Base-by-base conservation (phyloP, 2,113 vertebrate species). In the Dermatemys mawii region DNA sequence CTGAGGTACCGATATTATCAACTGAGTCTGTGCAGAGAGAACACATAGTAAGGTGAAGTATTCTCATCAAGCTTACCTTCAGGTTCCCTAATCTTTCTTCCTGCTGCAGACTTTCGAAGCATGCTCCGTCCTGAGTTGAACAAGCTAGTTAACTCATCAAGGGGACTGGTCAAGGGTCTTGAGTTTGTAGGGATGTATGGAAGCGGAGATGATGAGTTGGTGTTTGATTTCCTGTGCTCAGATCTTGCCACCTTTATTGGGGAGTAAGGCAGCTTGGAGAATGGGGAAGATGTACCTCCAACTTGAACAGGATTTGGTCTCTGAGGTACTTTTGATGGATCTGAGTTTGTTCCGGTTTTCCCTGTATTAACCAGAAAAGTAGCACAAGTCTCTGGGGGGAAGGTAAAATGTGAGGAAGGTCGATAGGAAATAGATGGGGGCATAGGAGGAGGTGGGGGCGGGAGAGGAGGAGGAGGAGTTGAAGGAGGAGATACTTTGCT, bases 111-210 rank as follows among this genome's bases (percentile, higher is more conserved):
- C 96, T 98, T 99, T 84, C 99, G 98, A 41, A 99, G 98, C 83
- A 99, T 97, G 55, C 98, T 99, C 94, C 99, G 98, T 50, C 99
- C 99, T 16, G 99, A 99, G 97, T 97, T 99, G 97, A 99, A 99
- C 86, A 99, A 98, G 24, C 99, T 99, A 91, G 98, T 98, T 94
- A 99, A 98, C 96, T 99, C 99, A 75, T 99, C 99, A 84, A 99
- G 98, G 2, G 99, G 99, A 96, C 99, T 99, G 97, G 98, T 99
- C 48, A 99, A 97, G 1, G 99, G 97, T 81, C 99, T 98, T 70
- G 98, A 96, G 89, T 98, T 99, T 79, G 99, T 98, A 35, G 99
- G 98, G 95, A 98, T 99, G 93, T 98, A 99, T 55, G 98, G 97
- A 89, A 98, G 98, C 1, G 98, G 98, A 49, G 98, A 99, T 3